phyloP scores from a whole-genome alignment of 2,888 invertebrate species.

The Nasonia oneida region DNA sequence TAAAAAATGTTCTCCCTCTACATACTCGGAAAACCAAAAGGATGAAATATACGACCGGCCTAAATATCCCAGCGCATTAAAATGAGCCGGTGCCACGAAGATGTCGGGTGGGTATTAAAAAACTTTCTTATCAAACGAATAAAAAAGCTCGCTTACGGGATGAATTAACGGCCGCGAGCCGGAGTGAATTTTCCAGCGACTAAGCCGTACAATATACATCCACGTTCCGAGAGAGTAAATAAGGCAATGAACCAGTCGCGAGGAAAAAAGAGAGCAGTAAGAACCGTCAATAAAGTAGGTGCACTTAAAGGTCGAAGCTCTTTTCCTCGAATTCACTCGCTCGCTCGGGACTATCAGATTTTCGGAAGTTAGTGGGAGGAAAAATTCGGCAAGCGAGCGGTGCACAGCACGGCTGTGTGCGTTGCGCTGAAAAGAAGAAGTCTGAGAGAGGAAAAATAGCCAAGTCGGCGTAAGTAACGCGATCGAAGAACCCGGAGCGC shows the following conservation, averaged over 20 bases:
- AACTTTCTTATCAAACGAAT: background rate
- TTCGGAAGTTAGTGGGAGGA: constrained; percentile 47
- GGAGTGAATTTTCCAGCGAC: background rate
- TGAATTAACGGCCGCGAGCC: background rate
- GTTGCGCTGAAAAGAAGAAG: constrained; percentile 21
- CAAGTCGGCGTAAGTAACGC: constrained; percentile 26
- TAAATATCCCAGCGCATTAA: background rate
- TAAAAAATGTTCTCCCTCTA: too few relatives aligned
- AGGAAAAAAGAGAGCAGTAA: background rate
- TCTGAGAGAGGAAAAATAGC: constrained; percentile 20
- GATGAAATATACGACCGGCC: background rate
- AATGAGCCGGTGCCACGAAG: too few relatives aligned
- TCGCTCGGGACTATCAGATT: constrained; percentile 49
- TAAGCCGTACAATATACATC: background rate
- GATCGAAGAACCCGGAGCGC: constrained; percentile 13
- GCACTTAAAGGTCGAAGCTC: constrained; percentile 31
- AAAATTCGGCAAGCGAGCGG: constrained; percentile 35
- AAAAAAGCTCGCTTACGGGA: background rate
- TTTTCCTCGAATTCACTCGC: constrained; percentile 28
- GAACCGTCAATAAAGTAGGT: constrained; percentile 52
- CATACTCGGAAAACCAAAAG: too few relatives aligned
- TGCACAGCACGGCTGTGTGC: background rate
- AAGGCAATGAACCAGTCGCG: constrained; percentile 19
- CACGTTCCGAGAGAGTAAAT: background rate
- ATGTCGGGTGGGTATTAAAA: background rate